Conservation (phyloP, 2,888 invertebrate genomes). For the Chrysodeixis includens region DNA sequence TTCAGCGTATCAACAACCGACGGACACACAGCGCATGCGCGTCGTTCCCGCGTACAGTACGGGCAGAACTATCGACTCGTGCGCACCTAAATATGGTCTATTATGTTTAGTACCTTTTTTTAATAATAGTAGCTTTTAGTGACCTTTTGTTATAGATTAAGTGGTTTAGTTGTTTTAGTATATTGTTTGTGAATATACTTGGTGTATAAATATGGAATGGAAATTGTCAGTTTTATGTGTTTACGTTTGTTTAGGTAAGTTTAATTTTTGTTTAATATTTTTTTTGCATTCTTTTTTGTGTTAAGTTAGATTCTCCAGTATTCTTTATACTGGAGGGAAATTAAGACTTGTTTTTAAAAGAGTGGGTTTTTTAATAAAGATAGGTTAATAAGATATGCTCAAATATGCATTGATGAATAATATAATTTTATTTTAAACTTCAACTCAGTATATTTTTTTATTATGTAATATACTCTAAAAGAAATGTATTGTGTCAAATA, state of each 20-base stretch:
- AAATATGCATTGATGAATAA: too few relatives aligned
- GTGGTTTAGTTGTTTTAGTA: conserved; percentile 18
- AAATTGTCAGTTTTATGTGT: conserved; percentile 43
- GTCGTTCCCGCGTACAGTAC: conserved; percentile 51
- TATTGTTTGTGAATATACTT: conserved; percentile 15
- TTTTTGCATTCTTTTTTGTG: not conserved
- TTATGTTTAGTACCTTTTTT: conserved; percentile 40
- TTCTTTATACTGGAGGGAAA: not conserved
- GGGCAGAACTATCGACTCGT: conserved; percentile 50
- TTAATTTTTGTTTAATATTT: not conserved
- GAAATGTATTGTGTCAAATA: too few relatives aligned
- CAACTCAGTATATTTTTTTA: too few relatives aligned
- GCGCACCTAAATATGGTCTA: conserved; percentile 55
- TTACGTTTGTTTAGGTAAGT: conserved; percentile 57
- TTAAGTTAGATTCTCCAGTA: too few relatives aligned
- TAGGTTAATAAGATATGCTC: too few relatives aligned
- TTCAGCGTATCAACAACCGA: conserved; percentile 29
- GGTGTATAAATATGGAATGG: conserved; percentile 49
- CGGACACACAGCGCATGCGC: conserved; percentile 51
- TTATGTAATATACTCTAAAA: too few relatives aligned
- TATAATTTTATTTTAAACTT: too few relatives aligned
- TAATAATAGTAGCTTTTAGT: conserved; percentile 39
- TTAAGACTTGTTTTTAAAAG: not conserved
- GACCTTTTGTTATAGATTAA: conserved; percentile 17
- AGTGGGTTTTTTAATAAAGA: too few relatives aligned